Evolutionary conservation across 1,140 invertebrate species (phyloP), one percentile per base, ranked within the genome.

Genomic region (Zaprionus ghesquierei): DNA sequence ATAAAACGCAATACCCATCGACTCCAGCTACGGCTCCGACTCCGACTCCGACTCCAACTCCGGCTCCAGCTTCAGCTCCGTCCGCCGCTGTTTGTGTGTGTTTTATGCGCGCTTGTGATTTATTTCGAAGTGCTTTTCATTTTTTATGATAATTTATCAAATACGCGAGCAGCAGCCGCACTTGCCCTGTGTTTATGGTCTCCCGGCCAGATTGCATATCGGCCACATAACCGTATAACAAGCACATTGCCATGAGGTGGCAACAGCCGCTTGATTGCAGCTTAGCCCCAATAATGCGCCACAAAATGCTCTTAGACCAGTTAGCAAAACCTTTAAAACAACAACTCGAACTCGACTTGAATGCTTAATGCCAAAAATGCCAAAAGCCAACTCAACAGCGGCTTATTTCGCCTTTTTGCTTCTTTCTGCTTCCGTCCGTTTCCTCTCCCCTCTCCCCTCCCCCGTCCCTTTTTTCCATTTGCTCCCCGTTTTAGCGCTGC

Each of bases 111-210:
- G 58, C 72, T 81, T 73, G 75, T 86, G 75, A 89, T 87, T 82
- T 86, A 87, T 79, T 81, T 79, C 25, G 58, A 74, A 69, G 65
- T 69, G 59, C 71, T 69, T 69, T 76, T 76, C 71, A 75, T 86
- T 86, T 86, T 86, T 75, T 86, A 87, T 87, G 82, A 77, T 86
- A 86, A 75, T 86, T 86, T 86, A 78, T 86, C 64, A 86, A 77
- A 86, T 59, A 65, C 69, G 49, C 62, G 76, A 50, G 46, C 46
- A 35, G 33, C 33, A 38, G 35, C n/a, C 6, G n/a, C 31, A 29
- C 27, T 29, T 3, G 56, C 5, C 3, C 27, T 44, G 65, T 81
- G 65, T 81, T 86, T 85, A 86, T 81, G 78, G 65, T 59, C 55
- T 38, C n/a, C 13, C 13, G 35, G 35, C 61, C 55, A 79, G 49